Evolutionary conservation across 1,140 invertebrate species (phyloP), one percentile per base, ranked within the genome.

Genomic region (Calephelis nemesis): DNA sequence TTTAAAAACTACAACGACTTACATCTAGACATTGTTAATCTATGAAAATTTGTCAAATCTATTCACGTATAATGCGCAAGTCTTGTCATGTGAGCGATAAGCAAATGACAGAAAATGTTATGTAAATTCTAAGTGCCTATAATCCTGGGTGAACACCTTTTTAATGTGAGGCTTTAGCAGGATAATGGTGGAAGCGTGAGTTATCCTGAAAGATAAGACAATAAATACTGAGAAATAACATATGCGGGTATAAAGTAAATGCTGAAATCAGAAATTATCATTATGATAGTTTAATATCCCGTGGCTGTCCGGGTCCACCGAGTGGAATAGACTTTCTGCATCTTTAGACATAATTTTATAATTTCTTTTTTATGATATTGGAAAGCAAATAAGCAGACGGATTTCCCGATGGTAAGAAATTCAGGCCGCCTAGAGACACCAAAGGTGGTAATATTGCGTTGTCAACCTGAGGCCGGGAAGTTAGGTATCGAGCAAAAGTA

Each of bases 31-130:
- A 68, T 52, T 68, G 73, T 62, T 74, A 71, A 67, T 73, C 74
- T 76, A 79, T 79, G 83, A 83, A 82, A 12, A 39, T 85, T 90
- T 85, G 83, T 88, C 82, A 88, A 87, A 87, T 87, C 81, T 86
- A 86, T 88, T 88, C 85, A 82, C 81, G 81, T 83, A 79, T 84
- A 88, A 85, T 90, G 82, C 82, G 80, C 84, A 76, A 81, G 78
- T 83, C 76, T 84, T 86, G 85, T 90, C 85, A 88, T 85, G 83
- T 86, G 82, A 83, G 73, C 85, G 86, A 90, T 88, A 88, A 88
- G 85, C 84, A 84, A 90, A 88, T 88, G 84, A 88, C 85, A 85
- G 81, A 88, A 88, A 88, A 88, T 87, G 85, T 86, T 90, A 90
- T 90, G 83, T 90, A 86, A 88, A 88, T 90, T 84, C 78, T 74